These are phyloP conservation scores for Crotalus helleri DNA, from an alignment of 2,113 vertebrate species.

Conservation along the genomic window DNA sequence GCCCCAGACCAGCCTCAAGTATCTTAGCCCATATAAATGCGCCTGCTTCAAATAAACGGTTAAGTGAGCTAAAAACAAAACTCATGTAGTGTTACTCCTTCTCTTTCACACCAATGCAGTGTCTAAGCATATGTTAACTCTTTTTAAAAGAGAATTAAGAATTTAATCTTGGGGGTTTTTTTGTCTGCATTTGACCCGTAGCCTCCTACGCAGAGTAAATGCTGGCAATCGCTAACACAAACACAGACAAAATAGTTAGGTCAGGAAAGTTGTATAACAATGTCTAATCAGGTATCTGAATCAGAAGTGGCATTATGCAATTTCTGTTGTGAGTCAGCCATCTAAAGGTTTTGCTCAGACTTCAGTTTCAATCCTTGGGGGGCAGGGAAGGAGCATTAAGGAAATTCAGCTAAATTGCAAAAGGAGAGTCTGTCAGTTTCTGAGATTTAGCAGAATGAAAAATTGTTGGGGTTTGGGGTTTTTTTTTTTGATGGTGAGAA, in stretches of 20 bases:
- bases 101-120: background rate
- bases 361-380: background rate
- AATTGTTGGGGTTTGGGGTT: background rate
- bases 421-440: background rate
- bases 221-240: background rate
- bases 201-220: background rate
- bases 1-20: background rate
- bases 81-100: background rate
- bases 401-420: background rate
- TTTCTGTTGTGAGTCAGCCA: constrained; percentile 8
- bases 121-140: background rate
- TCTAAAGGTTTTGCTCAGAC: background rate
- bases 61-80: background rate
- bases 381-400: background rate
- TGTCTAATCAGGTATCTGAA: constrained; percentile 12
- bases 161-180: background rate
- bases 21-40: background rate
- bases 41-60: background rate
- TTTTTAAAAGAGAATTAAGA: background rate
- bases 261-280: background rate
- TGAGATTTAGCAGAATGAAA: background rate
- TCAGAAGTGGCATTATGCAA: constrained; percentile 23
- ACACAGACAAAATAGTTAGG: background rate
- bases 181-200: background rate
- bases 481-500: background rate